Percentiles rank a stretch among this genome's conserved stretches.
Evolutionary conservation across 2,888 invertebrate genomes (phyloP).

Genomic region (Caradrina kadenii): DNA sequence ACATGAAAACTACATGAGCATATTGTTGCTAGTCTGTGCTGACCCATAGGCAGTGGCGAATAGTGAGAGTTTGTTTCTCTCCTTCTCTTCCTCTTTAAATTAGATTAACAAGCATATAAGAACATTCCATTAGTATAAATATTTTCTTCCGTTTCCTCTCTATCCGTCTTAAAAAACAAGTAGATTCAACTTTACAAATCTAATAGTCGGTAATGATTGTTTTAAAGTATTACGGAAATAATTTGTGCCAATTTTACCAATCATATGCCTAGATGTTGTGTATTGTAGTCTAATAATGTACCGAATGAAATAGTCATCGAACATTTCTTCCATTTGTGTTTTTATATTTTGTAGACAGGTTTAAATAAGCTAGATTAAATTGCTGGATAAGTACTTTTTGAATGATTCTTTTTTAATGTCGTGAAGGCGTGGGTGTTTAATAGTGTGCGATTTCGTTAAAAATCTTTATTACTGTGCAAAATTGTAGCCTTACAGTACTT

Average conservation of each 20-base stretch:
- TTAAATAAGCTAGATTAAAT: slow-evolving; percentile 3
- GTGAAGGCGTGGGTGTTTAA: slow-evolving; percentile 9
- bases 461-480: not conserved
- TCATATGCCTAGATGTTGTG: slow-evolving; percentile 24
- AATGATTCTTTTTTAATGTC: slow-evolving; percentile 3
- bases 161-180: not conserved
- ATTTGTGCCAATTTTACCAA: slow-evolving; percentile 53
- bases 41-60: not conserved
- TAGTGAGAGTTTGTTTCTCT: not conserved
- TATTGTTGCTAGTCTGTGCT: too few species aligned
- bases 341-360: slow-evolving; percentile 16
- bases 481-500: too few species aligned
- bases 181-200: not conserved
- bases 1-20: too few species aligned
- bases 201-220: slow-evolving; percentile 15
- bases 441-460: not conserved
- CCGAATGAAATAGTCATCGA: slow-evolving; percentile 28
- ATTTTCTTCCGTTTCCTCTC: not conserved
- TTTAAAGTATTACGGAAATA: slow-evolving; percentile 31
- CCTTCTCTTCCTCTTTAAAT: not conserved
- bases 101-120: not conserved
- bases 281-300: slow-evolving; percentile 27
- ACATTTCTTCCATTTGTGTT: slow-evolving; percentile 44
- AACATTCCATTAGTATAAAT: not conserved
- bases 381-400: slow-evolving; percentile 2